Evolutionary conservation across 35 echinoderm and acorn worm species (phyloP), one percentile per base, ranked within the genome.

Genomic region (Diadema setosum): DNA sequence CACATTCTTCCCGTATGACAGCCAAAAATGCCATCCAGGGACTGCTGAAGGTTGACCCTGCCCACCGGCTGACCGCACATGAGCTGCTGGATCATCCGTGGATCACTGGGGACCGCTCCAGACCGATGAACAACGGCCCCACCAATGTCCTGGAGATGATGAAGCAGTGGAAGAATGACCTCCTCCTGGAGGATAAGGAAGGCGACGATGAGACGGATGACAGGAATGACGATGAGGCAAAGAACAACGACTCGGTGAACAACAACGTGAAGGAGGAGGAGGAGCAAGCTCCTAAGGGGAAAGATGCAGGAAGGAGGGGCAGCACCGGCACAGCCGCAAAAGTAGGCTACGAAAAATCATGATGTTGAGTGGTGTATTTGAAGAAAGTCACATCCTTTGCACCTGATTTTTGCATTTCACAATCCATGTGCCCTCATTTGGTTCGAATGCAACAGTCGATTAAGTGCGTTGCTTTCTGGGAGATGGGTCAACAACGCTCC

Each of bases 111-210:
- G 86, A 92, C 67, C 86, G 86, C 40, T 85, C 81, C 32, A 39
- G 82, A 9, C 76, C 91, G 5, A 82, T 85, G 21, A 93, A 93
- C 75, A 75, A 90, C 20, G 94, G 91, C 3, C 96, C 88, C 25
- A 92, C 88, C 5, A 98, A 98, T 55, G 96, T 98, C 2, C 49
- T 98, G 36, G 96, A 98, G 76, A 98, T 98, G 96, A 98, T 98
- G 96, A 94, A 94, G 80, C 96, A 94, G 45, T 97, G 94, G 94
- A 97, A 97, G 45, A 91, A 93, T 15, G 94, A 97, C 46, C 70
- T 98, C 24, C 45, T 86, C 34, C 63, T 98, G n/a, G 96, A 98
- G 63, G 96, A 98, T 42, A 82, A 91, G 6, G 27, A 92, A 91
- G 75, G 37, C 29, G 41, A 80, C 24, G 81, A 50, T 14, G 78